phyloP scores from a whole-genome alignment of 1,140 invertebrate species.

The Uloborus diversus region DNA sequence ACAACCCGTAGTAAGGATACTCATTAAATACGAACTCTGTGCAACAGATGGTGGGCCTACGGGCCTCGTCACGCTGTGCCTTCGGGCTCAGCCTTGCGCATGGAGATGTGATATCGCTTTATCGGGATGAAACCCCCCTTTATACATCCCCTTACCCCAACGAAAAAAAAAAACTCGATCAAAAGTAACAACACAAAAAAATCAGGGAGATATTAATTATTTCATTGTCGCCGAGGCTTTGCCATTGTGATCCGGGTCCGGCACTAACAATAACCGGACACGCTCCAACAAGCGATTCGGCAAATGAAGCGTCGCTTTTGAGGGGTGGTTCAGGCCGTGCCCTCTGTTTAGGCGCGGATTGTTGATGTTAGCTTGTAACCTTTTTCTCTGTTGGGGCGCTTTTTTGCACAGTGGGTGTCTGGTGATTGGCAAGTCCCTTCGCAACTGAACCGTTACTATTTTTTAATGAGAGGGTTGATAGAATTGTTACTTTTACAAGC shows the following conservation, averaged over 20 bases:
- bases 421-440: too few relatives aligned
- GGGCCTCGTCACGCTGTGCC: background rate
- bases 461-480: too few relatives aligned
- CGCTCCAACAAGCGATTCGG: constrained; percentile 41
- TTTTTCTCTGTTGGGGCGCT: background rate
- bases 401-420: background rate
- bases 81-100: constrained; percentile 34
- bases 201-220: constrained; percentile 40
- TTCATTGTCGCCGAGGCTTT: constrained; percentile 37
- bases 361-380: background rate
- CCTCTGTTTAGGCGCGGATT: constrained; percentile 30
- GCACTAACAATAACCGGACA: constrained; percentile 47
- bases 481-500: too few relatives aligned
- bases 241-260: background rate
- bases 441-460: too few relatives aligned
- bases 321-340: background rate
- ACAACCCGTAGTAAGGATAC: too few relatives aligned
- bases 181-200: background rate
- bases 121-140: constrained; percentile 23
- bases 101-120: constrained; percentile 30
- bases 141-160: background rate
- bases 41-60: constrained; percentile 41
- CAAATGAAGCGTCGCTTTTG: constrained; percentile 4
- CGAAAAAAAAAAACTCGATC: background rate
- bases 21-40: too few relatives aligned